Conservation (phyloP, 37 sponge, comb jelly and placozoan species). For the Mnemiopsis leidyi region DNA sequence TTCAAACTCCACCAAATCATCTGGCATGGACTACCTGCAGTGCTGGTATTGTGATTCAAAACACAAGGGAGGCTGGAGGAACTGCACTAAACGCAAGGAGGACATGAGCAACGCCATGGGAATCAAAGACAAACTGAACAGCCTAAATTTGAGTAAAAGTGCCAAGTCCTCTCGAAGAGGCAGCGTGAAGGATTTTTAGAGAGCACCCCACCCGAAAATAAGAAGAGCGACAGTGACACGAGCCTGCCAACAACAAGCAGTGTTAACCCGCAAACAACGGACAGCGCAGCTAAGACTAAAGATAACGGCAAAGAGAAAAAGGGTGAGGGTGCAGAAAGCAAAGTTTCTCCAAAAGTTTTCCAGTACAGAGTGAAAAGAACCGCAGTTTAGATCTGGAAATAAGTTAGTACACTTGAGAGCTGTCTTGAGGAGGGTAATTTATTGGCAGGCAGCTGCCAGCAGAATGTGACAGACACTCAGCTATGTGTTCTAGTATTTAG, state of each 20-base stretch:
- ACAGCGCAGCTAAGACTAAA: background rate
- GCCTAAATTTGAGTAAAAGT: background rate
- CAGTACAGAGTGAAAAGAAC: background rate
- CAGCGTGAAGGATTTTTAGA: conserved; percentile 17
- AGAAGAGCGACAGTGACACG: background rate
- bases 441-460: too few species aligned
- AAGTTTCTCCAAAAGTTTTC: background rate
- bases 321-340: background rate
- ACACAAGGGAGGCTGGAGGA: conserved; percentile 8
- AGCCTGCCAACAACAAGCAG: too few species aligned
- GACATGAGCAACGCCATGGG: background rate
- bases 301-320: background rate
- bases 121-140: background rate
- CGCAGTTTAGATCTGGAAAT: background rate
- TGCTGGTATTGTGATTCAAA: background rate
- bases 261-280: background rate
- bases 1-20: background rate
- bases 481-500: too few species aligned
- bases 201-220: background rate
- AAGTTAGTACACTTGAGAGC: too few species aligned
- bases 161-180: background rate
- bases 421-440: too few species aligned
- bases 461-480: too few species aligned
- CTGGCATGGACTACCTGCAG: background rate
- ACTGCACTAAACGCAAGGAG: background rate